Evolutionary conservation across 2,113 vertebrate species (phyloP).

Genomic region (Gnathonemus echidnorhynchus): DNA sequence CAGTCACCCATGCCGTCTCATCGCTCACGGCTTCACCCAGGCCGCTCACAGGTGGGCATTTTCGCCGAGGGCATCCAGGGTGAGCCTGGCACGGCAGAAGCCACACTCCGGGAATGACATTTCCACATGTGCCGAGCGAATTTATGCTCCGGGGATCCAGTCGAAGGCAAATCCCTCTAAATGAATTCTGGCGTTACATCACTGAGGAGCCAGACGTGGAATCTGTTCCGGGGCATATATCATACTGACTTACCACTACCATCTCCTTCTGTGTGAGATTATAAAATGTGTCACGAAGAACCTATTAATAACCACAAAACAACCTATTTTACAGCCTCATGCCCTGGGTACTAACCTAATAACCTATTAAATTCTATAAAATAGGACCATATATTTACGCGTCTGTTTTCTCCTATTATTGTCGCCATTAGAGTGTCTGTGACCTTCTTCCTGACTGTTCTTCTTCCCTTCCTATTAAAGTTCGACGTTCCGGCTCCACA

Average conservation of each 20-base stretch:
- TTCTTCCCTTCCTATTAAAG: not conserved
- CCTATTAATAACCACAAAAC: constrained; percentile 11
- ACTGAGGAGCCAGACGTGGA: not conserved
- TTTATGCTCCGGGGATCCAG: not conserved
- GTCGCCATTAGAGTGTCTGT: not conserved
- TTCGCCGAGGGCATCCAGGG: not conserved
- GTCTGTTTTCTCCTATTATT: not conserved
- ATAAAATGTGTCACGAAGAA: constrained; percentile 4
- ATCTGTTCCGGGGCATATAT: not conserved
- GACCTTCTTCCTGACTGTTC: not conserved
- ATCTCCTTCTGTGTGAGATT: not conserved
- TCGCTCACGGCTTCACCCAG: not conserved
- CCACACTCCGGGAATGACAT: not conserved
- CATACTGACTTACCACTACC: not conserved
- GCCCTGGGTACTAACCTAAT: not conserved
- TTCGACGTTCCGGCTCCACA: not conserved
- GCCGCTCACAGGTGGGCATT: not conserved
- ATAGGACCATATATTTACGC: not conserved
- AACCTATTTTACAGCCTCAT: constrained; percentile 6
- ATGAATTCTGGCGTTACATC: not conserved
- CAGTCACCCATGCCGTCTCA: not conserved
- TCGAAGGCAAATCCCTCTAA: not conserved
- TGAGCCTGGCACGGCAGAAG: not conserved
- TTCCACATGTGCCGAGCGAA: not conserved
- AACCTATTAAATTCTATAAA: constrained; percentile 15